Percentiles rank a stretch among this genome's conserved stretches.
These are phyloP conservation scores for Cosmia trapezina DNA, from an alignment of 2,888 invertebrate genomes.

Conservation along the genomic window DNA sequence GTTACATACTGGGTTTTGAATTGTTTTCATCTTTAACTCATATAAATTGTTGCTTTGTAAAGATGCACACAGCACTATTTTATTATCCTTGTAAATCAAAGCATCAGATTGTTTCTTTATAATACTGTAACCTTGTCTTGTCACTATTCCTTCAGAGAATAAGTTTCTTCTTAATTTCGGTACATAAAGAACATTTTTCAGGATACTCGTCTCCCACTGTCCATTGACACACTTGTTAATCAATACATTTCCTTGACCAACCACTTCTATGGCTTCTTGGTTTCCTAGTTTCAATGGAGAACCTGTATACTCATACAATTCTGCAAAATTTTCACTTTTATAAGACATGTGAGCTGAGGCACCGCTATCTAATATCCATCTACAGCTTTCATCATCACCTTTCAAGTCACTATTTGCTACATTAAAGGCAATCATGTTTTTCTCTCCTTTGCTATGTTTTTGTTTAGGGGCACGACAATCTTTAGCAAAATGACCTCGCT, in stretches of 20 bases:
- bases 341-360: conserved; percentile 8
- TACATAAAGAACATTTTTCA: conserved; percentile 60
- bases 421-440: conserved; percentile 7
- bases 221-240: not conserved
- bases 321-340: not conserved
- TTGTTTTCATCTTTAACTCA: not conserved
- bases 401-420: not conserved
- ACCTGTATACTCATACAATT: not conserved
- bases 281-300: not conserved
- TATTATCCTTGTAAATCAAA: not conserved
- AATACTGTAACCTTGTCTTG: conserved; percentile 64
- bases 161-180: conserved; percentile 70
- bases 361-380: too few species aligned
- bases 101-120: conserved; percentile 53
- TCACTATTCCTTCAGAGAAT: conserved; percentile 72
- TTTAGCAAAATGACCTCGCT: not conserved
- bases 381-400: not conserved
- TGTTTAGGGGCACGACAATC: not conserved
- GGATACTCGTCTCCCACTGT: not conserved
- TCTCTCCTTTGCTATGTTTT: not conserved
- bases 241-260: not conserved
- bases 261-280: not conserved
- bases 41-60: not conserved
- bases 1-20: not conserved
- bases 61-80: not conserved